phyloP scores from a whole-genome alignment of 2,113 vertebrate genomes.

The Serilophus lunatus region DNA sequence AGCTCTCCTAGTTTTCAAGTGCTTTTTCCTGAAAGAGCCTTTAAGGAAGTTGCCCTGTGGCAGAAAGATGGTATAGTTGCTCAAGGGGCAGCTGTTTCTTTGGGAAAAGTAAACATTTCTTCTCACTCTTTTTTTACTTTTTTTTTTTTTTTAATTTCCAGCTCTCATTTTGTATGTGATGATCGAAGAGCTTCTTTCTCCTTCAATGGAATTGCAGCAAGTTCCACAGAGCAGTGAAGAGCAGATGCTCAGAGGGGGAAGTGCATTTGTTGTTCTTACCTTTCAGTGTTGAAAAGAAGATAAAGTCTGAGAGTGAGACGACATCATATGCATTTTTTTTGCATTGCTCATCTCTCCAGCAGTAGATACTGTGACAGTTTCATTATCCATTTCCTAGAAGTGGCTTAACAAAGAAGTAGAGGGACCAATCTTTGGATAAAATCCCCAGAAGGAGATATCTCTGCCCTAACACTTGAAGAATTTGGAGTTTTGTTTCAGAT shows the following conservation, averaged over 20 bases:
- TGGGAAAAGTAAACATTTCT: not conserved
- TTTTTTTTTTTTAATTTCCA: not conserved
- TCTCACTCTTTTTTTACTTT: not conserved
- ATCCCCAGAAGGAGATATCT: not conserved
- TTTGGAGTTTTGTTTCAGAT: not conserved
- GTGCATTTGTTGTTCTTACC: not conserved
- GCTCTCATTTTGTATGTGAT: not conserved
- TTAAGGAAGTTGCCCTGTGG: not conserved
- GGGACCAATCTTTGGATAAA: not conserved
- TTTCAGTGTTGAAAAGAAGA: not conserved
- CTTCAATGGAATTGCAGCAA: not conserved
- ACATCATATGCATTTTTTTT: not conserved
- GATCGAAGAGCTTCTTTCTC: not conserved
- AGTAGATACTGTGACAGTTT: not conserved
- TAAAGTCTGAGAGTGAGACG: not conserved
- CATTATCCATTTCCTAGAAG: not conserved
- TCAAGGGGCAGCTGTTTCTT: not conserved
- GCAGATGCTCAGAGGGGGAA: not conserved
- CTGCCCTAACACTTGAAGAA: not conserved
- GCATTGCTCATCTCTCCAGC: not conserved
- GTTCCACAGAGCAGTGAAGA: not conserved
- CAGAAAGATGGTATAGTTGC: not conserved
- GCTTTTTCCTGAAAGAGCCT: not conserved
- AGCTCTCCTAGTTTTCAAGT: not conserved
- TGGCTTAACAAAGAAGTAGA: not conserved